Percentiles rank a stretch among this genome's conserved stretches.
Evolutionary conservation across 2,113 vertebrate genomes (phyloP).

Genomic region (Pterocles gutturalis): DNA sequence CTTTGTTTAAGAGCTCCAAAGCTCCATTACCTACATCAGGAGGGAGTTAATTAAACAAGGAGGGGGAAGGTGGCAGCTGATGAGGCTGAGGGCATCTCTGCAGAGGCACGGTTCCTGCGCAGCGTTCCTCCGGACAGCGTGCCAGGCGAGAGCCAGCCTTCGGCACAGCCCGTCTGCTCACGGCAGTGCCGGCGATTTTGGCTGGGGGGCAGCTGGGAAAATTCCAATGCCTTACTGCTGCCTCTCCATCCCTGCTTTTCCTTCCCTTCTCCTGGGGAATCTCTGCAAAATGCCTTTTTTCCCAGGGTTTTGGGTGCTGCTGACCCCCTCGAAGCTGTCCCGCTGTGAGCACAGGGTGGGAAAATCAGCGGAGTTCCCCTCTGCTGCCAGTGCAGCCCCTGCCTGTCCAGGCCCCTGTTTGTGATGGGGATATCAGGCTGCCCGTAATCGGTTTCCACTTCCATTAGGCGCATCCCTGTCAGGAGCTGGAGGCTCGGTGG

Average conservation of each 20-base stretch:
- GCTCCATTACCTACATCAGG: constrained; percentile 28
- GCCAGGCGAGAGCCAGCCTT: neutral
- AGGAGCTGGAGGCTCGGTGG: constrained; percentile 60
- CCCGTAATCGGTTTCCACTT: constrained; percentile 67
- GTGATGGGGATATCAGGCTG: constrained; percentile 48
- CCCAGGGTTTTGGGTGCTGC: neutral
- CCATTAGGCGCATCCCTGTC: constrained; percentile 46
- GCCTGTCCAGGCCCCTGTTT: constrained; percentile 31
- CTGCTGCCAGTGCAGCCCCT: neutral
- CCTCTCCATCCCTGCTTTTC: neutral
- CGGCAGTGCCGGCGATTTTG: neutral
- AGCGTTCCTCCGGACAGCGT: fast-evolving
- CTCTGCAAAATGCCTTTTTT: fast-evolving
- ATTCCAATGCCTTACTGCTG: fast-evolving
- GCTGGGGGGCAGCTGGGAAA: neutral
- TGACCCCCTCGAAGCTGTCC: neutral
- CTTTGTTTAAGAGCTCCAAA: constrained; percentile 63
- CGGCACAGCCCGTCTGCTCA: fast-evolving
- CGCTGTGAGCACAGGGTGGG: neutral
- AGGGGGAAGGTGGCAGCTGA: constrained; percentile 35
- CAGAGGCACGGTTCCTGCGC: neutral
- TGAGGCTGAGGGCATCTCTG: neutral
- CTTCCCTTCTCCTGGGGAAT: neutral
- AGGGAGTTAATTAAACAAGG: constrained; percentile 63
- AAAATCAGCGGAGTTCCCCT: neutral